Evolutionary conservation across 2,888 invertebrate genomes (phyloP), one percentile per base, ranked within the genome.

Genomic region (Syrphus vitripennis): DNA sequence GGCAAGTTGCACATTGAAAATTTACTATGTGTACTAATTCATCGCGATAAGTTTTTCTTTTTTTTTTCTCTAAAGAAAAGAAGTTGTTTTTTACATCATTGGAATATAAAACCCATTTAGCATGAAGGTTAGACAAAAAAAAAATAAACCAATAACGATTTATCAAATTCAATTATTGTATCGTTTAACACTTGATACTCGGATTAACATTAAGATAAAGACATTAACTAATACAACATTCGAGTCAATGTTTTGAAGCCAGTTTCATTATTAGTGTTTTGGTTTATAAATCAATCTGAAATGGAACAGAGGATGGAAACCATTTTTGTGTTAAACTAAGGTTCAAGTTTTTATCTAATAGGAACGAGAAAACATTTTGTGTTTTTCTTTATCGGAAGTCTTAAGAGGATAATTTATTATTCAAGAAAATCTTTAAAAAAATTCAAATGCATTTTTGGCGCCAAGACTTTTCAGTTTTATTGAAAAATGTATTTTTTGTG

Each of bases 81-180:
- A 76, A 42, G n/a, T 40, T 59, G 21, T 55, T 45, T 34, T 79
- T 79, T 59, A n/a, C 69, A 70, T 74, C 61, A 83, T 63, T 57
- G 24, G 16, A 72, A 53, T 74, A 61, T 61, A 55, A 72, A 55
- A 19, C 45, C 57, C 69, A 63, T 65, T 70, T 80, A 69, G 45
- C 34, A 45, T n/a, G 70, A 65, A 65, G 50, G 48, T 21, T n/a
- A n/a, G 10, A 59, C 19, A 34, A 34, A 34, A 31, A 34, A 57
- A 16, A 12, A 31, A 21, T n/a, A 37, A 61, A 24, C 0, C 48
- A 31, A 67, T 67, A 67, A 31, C 21, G n/a, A 83, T 83, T 75
- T 83, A 80, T 80, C 83, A 83, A 61, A 19, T 50, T 31, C 40
- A 78, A 71, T 72, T 82, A 71, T 50, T 57, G 57, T 78, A 61